phyloP scores from a whole-genome alignment of 2,797 vertebrate genomes.

The Schizothorax lantsangensis region DNA sequence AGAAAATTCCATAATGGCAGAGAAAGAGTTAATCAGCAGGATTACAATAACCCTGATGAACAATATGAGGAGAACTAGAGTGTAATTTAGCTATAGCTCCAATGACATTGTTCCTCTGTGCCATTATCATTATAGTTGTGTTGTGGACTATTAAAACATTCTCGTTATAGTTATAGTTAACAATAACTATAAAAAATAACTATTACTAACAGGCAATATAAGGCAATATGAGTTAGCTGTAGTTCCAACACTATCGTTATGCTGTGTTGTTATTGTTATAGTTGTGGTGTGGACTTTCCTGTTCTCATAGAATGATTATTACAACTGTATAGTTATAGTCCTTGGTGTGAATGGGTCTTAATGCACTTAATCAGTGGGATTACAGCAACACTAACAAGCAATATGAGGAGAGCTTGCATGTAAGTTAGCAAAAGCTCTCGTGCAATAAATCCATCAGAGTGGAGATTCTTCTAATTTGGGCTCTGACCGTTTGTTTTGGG shows the following conservation, averaged over 20 bases:
- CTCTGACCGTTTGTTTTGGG: slow-evolving; percentile 58
- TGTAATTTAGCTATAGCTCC: not conserved
- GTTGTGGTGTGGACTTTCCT: not conserved
- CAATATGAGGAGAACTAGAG: not conserved
- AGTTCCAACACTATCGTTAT: not conserved
- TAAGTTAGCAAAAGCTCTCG: not conserved
- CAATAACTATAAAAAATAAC: not conserved
- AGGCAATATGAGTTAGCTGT: not conserved
- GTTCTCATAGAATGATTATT: not conserved
- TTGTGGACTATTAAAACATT: not conserved
- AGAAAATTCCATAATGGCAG: too few relatives aligned
- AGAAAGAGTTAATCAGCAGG: too few relatives aligned
- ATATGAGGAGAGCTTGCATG: not conserved
- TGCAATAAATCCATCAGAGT: slow-evolving; percentile 21
- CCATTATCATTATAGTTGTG: not conserved
- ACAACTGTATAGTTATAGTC: not conserved
- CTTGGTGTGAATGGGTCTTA: not conserved
- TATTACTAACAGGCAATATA: not conserved
- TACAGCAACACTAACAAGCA: not conserved
- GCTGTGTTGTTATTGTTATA: not conserved
- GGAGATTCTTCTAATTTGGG: slow-evolving; percentile 53
- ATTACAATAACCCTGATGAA: too few relatives aligned
- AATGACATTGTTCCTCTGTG: not conserved
- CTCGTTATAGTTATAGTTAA: not conserved
- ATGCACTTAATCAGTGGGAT: slow-evolving; percentile 27